Evolutionary conservation across 2,113 vertebrate genomes (phyloP).

Genomic region (Varanus salvator): DNA sequence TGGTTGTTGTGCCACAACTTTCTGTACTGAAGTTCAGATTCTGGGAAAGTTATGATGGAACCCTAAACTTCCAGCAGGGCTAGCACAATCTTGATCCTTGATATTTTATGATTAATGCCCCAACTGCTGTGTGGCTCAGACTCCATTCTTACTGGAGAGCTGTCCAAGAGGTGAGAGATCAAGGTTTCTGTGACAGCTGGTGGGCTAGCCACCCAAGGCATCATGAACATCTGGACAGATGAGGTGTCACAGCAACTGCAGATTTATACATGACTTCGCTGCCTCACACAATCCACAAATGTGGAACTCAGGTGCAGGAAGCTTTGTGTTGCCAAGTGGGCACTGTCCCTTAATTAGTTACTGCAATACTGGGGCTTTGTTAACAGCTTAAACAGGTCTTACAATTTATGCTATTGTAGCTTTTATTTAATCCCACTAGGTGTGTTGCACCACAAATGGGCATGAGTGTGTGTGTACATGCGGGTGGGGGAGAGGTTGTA

Average conservation of each 20-base stretch:
- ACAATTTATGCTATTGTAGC: too few species aligned
- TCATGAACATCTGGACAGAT: not conserved
- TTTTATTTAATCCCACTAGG: too few species aligned
- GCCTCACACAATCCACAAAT: not conserved
- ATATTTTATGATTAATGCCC: not conserved
- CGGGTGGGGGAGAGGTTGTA: not conserved
- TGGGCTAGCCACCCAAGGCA: not conserved
- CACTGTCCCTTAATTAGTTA: too few species aligned
- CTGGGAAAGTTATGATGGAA: not conserved
- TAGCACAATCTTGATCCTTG: not conserved
- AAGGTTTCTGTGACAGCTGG: not conserved
- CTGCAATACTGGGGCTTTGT: too few species aligned
- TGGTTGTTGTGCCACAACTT: not conserved
- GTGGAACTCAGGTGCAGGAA: not conserved
- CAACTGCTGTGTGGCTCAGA: not conserved
- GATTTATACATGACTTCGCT: too few species aligned
- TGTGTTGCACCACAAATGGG: not conserved
- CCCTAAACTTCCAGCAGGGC: not conserved
- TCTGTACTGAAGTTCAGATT: too few species aligned
- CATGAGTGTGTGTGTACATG: not conserved
- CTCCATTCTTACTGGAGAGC: not conserved
- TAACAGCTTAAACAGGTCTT: too few species aligned
- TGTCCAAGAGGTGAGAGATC: not conserved
- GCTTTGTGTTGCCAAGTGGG: not conserved
- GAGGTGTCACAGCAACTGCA: not conserved